Percentiles rank a stretch among this genome's conserved stretches.
Conservation (phyloP, 2,113 vertebrate genomes). For the Engystomops pustulosus region DNA sequence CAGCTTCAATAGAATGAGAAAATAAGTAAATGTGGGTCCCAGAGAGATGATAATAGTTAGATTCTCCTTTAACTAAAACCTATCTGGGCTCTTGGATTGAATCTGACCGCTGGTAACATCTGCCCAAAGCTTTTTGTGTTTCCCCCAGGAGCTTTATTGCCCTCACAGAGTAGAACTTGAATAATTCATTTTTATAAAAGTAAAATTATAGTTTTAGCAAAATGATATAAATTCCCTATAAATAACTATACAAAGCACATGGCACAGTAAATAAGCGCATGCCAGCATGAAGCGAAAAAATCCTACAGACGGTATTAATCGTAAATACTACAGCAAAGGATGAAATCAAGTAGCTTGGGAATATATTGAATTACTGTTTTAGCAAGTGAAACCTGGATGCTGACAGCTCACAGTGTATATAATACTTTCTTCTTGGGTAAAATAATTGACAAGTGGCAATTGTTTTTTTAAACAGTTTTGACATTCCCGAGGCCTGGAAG, state of each 20-base stretch:
- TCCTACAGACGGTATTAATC: not conserved
- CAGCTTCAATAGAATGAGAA: too few species aligned
- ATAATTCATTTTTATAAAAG: too few species aligned
- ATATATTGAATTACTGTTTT: constrained; percentile 3
- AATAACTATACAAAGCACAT: too few species aligned
- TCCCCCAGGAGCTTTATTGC: too few species aligned
- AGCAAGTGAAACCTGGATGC: not conserved
- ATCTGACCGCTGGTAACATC: too few species aligned
- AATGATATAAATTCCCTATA: not conserved
- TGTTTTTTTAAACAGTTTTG: not conserved
- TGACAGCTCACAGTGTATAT: not conserved
- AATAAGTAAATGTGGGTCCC: too few species aligned
- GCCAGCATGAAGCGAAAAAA: not conserved
- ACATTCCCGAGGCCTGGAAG: not conserved
- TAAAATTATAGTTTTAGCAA: too few species aligned
- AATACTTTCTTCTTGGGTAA: not conserved
- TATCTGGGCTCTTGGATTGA: too few species aligned
- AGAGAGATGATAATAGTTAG: too few species aligned
- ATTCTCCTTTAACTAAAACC: too few species aligned
- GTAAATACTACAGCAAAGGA: not conserved
- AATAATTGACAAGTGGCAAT: not conserved
- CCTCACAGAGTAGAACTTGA: too few species aligned
- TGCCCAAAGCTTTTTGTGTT: too few species aligned
- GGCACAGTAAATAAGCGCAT: not conserved
- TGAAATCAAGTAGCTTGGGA: constrained; percentile 21